A percentile compares a stretch with the other conserved stretches of the same genome.
Conservation (phyloP, 2,113 vertebrate species). For the Tetrax tetrax region DNA sequence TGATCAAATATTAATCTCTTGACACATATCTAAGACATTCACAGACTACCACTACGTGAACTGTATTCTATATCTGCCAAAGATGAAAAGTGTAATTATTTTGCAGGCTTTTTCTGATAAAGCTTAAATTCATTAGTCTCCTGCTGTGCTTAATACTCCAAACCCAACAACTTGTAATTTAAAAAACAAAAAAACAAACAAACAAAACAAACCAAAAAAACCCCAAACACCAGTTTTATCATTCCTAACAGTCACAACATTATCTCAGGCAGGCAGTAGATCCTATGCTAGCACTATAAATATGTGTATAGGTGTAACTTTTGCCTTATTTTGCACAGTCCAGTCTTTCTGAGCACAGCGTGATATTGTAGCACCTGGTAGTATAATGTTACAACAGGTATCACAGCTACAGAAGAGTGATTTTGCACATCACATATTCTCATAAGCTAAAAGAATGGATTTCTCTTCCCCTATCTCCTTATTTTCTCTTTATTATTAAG, state of each 20-base stretch:
- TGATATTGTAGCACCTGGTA: neutral
- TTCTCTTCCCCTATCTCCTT: neutral
- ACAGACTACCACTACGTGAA: neutral
- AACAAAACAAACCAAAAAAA: too few species aligned
- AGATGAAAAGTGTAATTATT: neutral
- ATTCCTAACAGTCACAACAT: neutral
- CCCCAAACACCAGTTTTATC: neutral
- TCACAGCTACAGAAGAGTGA: neutral
- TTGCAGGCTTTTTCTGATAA: neutral
- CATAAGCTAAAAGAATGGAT: neutral
- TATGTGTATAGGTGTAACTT: neutral
- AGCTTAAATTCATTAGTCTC: neutral
- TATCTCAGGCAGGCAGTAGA: neutral
- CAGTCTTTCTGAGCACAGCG: neutral
- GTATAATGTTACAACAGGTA: neutral
- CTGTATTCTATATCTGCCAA: neutral
- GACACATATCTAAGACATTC: neutral
- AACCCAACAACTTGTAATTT: neutral
- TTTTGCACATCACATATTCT: neutral
- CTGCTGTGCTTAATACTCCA: neutral
- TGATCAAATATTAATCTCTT: neutral
- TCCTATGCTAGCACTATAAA: rapidly evolving
- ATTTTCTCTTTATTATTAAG: neutral
- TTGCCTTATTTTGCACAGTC: neutral
- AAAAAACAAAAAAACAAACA: neutral